Evolutionary conservation across 1,140 invertebrate genomes (phyloP).

Genomic region (Drosophila pectinifera): DNA sequence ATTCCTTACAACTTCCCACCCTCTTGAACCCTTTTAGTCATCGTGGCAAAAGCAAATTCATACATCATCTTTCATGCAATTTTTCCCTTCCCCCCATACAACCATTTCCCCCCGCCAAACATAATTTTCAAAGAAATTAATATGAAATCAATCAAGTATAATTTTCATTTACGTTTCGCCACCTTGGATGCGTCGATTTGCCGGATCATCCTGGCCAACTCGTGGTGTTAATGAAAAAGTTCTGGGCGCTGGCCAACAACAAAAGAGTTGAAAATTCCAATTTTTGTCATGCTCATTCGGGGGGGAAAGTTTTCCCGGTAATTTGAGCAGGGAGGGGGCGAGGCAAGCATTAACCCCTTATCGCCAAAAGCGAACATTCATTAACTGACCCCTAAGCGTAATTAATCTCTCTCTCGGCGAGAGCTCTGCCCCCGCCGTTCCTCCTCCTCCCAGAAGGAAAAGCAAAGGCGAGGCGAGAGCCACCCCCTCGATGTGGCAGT

Average conservation of each 20-base stretch:
- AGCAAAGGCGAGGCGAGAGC: not conserved
- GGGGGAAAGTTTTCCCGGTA: constrained; percentile 53
- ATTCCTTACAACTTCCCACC: not conserved
- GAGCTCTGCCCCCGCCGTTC: constrained; percentile 5
- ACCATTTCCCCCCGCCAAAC: constrained; percentile 20
- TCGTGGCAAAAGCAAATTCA: constrained; percentile 12
- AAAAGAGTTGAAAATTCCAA: constrained; percentile 54
- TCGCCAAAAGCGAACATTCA: constrained; percentile 65
- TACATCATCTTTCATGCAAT: constrained; percentile 53
- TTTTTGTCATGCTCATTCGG: constrained; percentile 72
- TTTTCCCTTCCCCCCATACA: not conserved
- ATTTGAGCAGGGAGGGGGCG: constrained; percentile 55
- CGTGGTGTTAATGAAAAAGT: constrained; percentile 70
- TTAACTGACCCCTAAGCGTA: constrained; percentile 71
- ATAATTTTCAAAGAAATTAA: constrained; percentile 74
- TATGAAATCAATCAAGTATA: constrained; percentile 78
- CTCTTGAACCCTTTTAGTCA: constrained; percentile 18
- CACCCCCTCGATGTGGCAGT: constrained; percentile 53
- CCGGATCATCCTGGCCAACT: constrained; percentile 48
- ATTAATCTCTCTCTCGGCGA: constrained; percentile 62
- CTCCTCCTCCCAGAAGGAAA: not conserved
- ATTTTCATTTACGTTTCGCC: constrained; percentile 54
- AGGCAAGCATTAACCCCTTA: constrained; percentile 72
- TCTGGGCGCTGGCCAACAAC: constrained; percentile 17
- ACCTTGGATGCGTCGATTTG: constrained; percentile 36